A percentile compares a stretch with the other conserved stretches of the same genome.
Evolutionary conservation across 1,140 invertebrate species (phyloP).

Genomic region (Cepaea nemoralis): DNA sequence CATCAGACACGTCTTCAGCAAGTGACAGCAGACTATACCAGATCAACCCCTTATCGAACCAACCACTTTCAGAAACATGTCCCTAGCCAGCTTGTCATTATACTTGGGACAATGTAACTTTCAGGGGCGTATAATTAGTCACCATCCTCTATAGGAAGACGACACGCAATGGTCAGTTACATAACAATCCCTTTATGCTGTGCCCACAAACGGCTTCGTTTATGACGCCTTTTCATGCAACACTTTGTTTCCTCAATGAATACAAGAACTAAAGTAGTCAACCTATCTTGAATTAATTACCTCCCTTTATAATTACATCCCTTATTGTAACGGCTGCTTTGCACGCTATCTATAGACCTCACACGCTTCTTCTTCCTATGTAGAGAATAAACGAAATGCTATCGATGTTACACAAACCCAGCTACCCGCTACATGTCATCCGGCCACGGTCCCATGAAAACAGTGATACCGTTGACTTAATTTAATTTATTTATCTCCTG

Average conservation of each 20-base stretch:
- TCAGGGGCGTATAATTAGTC: neutral
- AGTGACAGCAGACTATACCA: too few species aligned
- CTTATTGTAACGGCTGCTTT: neutral
- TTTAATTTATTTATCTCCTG: neutral
- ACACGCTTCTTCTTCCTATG: neutral
- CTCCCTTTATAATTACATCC: neutral
- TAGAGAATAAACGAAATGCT: neutral
- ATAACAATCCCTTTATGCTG: neutral
- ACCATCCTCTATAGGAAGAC: neutral
- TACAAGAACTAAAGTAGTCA: neutral
- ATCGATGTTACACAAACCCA: neutral
- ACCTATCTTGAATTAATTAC: neutral
- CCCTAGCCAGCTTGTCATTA: neutral
- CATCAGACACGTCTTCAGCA: too few species aligned
- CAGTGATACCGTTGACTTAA: neutral
- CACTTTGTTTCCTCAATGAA: neutral
- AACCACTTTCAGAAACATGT: neutral
- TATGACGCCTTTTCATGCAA: conserved; percentile 1
- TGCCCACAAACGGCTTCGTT: neutral
- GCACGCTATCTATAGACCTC: neutral
- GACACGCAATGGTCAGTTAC: neutral
- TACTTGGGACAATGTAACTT: too few species aligned
- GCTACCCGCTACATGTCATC: neutral
- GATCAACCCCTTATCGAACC: too few species aligned
- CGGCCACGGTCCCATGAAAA: too few species aligned